Evolutionary conservation across 2,888 invertebrate genomes (phyloP), one percentile per base, ranked within the genome.

Genomic region (Oligia latruncula): DNA sequence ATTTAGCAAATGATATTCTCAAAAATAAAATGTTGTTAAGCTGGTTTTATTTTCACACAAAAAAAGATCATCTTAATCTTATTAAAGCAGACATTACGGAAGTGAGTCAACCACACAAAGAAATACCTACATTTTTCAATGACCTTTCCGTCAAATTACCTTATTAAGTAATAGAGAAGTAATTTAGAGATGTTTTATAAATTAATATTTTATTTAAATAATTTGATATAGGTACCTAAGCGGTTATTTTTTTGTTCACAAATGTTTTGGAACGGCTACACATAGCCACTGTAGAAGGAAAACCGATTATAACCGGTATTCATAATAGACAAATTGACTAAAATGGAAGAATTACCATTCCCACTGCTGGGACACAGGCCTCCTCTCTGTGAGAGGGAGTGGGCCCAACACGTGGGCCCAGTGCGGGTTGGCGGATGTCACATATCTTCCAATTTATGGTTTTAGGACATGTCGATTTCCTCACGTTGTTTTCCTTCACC

Each of bases 141-240:
- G 85, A 89, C 87, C 85, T 88, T 88, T 89, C 49, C 70, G 68
- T 68, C 70, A 81, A 75, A 85, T 79, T 80, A 71, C 88, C 85
- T 74, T 81, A 80, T 88, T 71, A 74, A 85, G 85, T 71, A 78
- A 83, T 81, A 87, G 78, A 71, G 73, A 80, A 88, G 83, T 83
- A 72, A 77, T 81, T 78, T 85, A 77, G 72, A 79, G 71, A 77
- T 62, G 66, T 49, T 77, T 4, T 60, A 40, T 71, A 65, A 65
- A 58, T 62, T 68, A 81, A 65, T 81, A 81, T 71, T 66, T 74
- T 71, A 77, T 81, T 77, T 29, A 23, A 43, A 58, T 65, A 5
- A 60, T 75, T n/a, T 76, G 71, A 71, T 79, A 29, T 29, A 29
- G 29, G 29, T 29, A 35, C 35, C 55, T 65, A 66, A 60, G n/a